A percentile compares a stretch with the other conserved stretches of the same genome.
Evolutionary conservation across 1,140 invertebrate genomes (phyloP).

Genomic region (Atopsyche davidsoni): DNA sequence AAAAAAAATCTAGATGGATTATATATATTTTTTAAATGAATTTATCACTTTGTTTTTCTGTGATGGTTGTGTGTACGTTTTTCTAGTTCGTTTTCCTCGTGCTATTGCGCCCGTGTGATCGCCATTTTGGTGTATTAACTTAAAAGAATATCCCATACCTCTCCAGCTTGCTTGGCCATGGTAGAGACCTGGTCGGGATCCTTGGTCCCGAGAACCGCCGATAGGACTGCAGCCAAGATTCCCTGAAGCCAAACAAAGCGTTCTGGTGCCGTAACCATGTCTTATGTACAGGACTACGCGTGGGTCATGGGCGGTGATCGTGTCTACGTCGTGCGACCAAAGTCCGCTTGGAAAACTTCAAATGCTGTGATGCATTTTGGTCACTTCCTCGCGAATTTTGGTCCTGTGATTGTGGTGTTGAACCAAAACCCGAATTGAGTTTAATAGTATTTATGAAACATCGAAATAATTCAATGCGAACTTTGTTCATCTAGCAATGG

Average conservation of each 20-base stretch:
- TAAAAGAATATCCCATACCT: constrained; percentile 60
- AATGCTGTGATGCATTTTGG: background rate
- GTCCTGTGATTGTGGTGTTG: background rate
- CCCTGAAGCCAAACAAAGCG: constrained; percentile 59
- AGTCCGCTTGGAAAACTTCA: too few species aligned
- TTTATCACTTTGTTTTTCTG: too few species aligned
- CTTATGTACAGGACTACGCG: too few species aligned
- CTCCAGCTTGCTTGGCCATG: constrained; percentile 88
- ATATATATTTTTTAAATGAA: too few species aligned
- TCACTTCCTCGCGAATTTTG: background rate
- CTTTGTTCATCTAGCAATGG: too few species aligned
- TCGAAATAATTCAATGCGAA: too few species aligned
- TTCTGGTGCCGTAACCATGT: constrained; percentile 29
- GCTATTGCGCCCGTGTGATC: background rate
- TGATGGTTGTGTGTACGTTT: constrained; percentile 1
- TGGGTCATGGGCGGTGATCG: too few species aligned
- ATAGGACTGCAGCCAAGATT: constrained; percentile 82
- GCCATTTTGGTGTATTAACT: background rate
- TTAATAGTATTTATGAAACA: too few species aligned
- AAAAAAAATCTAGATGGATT: background rate
- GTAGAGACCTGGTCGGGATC: constrained; percentile 81
- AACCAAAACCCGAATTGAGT: too few species aligned
- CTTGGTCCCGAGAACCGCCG: constrained; percentile 79
- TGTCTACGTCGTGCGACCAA: too few species aligned
- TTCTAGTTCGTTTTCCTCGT: background rate